Percentiles rank a stretch among this genome's conserved stretches.
Evolutionary conservation across 2,888 invertebrate genomes (phyloP).

Genomic region (Blastobasis lacticolella): DNA sequence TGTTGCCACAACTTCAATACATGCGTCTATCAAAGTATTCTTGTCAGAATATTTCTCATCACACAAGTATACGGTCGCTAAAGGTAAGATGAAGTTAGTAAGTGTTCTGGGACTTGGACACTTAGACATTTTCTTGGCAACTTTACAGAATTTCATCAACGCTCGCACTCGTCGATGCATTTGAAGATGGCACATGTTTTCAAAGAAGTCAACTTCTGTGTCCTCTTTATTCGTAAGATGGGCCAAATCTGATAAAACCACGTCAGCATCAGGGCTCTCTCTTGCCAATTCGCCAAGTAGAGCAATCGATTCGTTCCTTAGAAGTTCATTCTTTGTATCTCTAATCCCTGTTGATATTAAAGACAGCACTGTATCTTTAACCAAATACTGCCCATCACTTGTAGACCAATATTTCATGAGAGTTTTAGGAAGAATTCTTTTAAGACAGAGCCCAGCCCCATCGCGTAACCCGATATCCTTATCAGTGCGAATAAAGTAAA

Average conservation of each 20-base stretch:
- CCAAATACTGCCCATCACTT: constrained; percentile 77
- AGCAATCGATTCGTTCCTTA: constrained; percentile 85
- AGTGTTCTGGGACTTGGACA: constrained; percentile 80
- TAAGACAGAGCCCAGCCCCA: constrained; percentile 83
- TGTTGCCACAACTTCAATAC: constrained; percentile 85
- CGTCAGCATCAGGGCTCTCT: constrained; percentile 81
- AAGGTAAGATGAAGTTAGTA: constrained; percentile 88
- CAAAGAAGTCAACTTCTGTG: constrained; percentile 93
- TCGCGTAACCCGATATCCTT: constrained; percentile 90
- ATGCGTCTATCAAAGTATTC: constrained; percentile 87
- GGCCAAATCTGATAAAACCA: constrained; percentile 81
- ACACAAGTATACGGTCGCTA: constrained; percentile 86
- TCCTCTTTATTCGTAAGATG: constrained; percentile 80
- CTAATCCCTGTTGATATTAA: constrained; percentile 83
- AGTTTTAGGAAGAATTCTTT: constrained; percentile 78
- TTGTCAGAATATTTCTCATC: constrained; percentile 84
- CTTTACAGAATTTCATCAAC: constrained; percentile 81
- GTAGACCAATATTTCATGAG: constrained; percentile 70
- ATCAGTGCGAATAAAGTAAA: constrained; percentile 83
- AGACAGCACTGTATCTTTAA: constrained; percentile 82
- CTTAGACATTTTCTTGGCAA: constrained; percentile 76
- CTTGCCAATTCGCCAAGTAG: constrained; percentile 84
- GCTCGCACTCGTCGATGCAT: constrained; percentile 90
- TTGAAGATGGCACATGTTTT: constrained; percentile 92
- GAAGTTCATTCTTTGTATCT: constrained; percentile 79